These are phyloP conservation scores for Phainopepla nitens DNA, from an alignment of 2,113 vertebrate species.

Conservation along the genomic window DNA sequence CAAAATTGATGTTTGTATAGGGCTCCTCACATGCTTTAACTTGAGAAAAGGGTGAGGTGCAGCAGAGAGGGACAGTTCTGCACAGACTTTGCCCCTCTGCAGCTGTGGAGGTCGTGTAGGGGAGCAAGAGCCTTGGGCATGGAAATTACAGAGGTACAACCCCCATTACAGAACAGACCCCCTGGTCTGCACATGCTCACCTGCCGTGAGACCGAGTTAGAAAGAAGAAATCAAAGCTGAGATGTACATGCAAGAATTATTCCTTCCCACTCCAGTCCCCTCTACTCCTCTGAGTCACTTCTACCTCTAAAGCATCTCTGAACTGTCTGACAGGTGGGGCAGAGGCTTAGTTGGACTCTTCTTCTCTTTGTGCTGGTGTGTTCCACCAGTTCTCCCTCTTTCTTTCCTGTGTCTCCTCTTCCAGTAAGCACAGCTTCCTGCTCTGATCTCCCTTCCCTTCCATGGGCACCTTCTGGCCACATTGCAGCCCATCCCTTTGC, in stretches of 20 bases:
- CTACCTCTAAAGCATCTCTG: background rate
- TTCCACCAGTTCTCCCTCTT: background rate
- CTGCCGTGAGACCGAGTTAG: background rate
- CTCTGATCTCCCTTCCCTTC: background rate
- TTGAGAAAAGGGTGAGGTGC: background rate
- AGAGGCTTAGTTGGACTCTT: background rate
- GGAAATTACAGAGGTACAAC: background rate
- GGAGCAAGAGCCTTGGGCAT: background rate
- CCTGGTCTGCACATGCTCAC: fast-evolving
- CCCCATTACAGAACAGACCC: background rate
- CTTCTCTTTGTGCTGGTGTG: background rate
- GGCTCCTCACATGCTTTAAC: background rate
- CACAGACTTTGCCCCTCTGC: background rate
- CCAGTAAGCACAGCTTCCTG: background rate
- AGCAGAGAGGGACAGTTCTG: background rate
- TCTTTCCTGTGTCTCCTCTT: background rate
- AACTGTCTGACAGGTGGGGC: background rate
- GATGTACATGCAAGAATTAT: background rate
- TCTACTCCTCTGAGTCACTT: background rate
- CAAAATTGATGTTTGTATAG: background rate
- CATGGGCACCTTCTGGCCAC: background rate
- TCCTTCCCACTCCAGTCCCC: background rate
- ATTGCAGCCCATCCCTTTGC: background rate
- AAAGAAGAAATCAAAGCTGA: background rate
- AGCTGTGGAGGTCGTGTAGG: background rate